Evolutionary conservation across 2,797 vertebrate genomes (phyloP).

Genomic region (Brachyrhaphis roseni): DNA sequence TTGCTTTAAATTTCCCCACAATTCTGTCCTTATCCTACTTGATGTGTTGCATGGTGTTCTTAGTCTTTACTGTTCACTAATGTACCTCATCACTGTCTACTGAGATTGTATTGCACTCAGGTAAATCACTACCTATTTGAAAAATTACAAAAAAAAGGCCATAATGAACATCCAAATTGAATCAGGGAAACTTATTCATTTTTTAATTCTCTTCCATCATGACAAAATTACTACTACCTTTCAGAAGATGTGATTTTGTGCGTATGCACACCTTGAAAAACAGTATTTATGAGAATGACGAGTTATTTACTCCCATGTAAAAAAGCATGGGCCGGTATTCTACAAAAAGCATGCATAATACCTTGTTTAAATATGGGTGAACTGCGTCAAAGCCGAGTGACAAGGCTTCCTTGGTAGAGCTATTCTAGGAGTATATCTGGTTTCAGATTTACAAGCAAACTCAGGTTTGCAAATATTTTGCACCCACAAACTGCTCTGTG

Average conservation of each 20-base stretch:
- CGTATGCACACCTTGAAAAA: background rate
- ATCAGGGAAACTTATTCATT: background rate
- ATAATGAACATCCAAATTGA: background rate
- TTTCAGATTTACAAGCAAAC: background rate
- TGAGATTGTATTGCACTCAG: background rate
- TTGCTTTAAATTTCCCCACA: background rate
- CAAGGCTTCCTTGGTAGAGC: background rate
- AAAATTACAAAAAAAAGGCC: background rate
- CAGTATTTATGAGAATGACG: background rate
- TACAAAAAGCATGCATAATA: background rate
- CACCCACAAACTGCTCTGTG: background rate
- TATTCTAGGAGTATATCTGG: background rate
- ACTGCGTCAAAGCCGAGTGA: background rate
- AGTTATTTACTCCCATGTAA: background rate
- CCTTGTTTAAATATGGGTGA: background rate
- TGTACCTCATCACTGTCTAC: background rate
- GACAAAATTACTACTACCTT: too few species aligned
- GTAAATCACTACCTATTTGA: background rate
- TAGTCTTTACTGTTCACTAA: background rate
- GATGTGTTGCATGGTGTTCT: background rate
- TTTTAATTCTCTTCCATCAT: background rate
- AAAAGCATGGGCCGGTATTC: background rate
- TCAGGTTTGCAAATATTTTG: slow-evolving; percentile 3
- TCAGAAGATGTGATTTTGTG: background rate
- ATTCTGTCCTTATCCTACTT: background rate